A percentile compares a stretch with the other conserved stretches of the same genome.
phyloP scores from a whole-genome alignment of 2,797 vertebrate species.

The Thunnus albacares region DNA sequence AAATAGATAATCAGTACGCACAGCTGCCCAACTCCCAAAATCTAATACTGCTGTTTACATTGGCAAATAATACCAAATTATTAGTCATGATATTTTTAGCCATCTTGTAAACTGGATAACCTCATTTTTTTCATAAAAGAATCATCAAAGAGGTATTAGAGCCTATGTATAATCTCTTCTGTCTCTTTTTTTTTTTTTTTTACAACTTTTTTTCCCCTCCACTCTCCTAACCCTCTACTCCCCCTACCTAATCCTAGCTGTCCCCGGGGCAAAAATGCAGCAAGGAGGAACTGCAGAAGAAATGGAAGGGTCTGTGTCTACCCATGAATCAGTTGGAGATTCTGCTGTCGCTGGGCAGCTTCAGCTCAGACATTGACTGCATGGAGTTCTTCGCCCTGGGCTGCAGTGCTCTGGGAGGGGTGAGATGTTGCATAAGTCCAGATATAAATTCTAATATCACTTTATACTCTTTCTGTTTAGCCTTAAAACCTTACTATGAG shows the following conservation, averaged over 20 bases:
- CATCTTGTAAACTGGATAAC: slow-evolving; percentile 23
- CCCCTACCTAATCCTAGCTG: slow-evolving; percentile 53
- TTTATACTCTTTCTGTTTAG: slow-evolving; percentile 40
- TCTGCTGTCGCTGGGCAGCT: slow-evolving; percentile 86
- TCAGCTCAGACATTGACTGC: slow-evolving; percentile 85
- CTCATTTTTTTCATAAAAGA: neutral
- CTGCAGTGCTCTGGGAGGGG: slow-evolving; percentile 90
- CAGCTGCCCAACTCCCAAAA: neutral
- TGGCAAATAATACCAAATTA: slow-evolving; percentile 15
- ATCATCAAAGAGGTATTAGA: neutral
- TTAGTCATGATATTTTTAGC: slow-evolving; percentile 5
- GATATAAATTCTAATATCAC: slow-evolving; percentile 49
- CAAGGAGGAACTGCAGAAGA: slow-evolving; percentile 82
- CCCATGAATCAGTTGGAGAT: slow-evolving; percentile 85
- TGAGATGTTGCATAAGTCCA: slow-evolving; percentile 73
- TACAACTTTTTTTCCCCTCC: neutral
- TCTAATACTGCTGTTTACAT: slow-evolving; percentile 17
- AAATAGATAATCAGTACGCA: slow-evolving; percentile 15
- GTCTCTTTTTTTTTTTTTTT: neutral
- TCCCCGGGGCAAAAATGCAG: slow-evolving; percentile 66
- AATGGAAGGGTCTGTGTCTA: slow-evolving; percentile 89
- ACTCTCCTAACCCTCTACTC: neutral
- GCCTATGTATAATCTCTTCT: too few relatives aligned
- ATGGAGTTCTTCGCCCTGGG: slow-evolving; percentile 91
- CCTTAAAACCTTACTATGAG: slow-evolving; percentile 16